Conservation (phyloP, 2,888 invertebrate genomes). For the Pelosia muscerda region DNA sequence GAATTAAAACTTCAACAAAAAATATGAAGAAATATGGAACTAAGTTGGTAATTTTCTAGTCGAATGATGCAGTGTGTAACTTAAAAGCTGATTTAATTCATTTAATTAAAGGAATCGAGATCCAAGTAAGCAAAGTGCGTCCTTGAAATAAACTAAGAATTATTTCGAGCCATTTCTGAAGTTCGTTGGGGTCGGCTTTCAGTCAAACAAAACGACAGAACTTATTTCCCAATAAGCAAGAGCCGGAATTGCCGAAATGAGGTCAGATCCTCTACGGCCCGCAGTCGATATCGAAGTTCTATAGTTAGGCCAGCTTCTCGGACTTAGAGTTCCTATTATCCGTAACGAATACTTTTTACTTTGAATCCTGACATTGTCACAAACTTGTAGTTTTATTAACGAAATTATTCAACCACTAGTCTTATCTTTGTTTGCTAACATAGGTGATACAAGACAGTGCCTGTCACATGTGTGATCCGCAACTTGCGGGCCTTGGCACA, state of each 20-base stretch:
- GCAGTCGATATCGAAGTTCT: too few species aligned
- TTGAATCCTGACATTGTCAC: background rate
- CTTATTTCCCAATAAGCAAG: too few species aligned
- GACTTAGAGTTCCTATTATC: too few species aligned
- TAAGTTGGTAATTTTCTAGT: background rate
- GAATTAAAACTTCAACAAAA: background rate
- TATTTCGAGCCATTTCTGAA: too few species aligned
- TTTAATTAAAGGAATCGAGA: background rate
- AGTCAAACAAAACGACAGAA: too few species aligned
- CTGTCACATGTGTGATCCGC: conserved; percentile 9
- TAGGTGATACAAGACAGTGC: conserved; percentile 11
- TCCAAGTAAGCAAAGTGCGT: background rate
- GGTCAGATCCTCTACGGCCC: too few species aligned
- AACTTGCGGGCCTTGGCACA: conserved; percentile 21
- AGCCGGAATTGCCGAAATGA: too few species aligned
- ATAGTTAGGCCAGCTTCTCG: too few species aligned
- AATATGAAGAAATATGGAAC: background rate
- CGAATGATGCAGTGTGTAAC: too few species aligned
- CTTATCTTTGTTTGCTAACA: conserved; percentile 5
- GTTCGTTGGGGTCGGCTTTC: too few species aligned
- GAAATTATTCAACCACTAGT: background rate
- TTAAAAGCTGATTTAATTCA: too few species aligned
- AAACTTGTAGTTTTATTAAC: background rate
- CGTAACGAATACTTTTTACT: background rate
- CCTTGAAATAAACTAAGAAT: background rate